Evolutionary conservation across 2,797 vertebrate species (phyloP).

Genomic region (Siniperca undulata): DNA sequence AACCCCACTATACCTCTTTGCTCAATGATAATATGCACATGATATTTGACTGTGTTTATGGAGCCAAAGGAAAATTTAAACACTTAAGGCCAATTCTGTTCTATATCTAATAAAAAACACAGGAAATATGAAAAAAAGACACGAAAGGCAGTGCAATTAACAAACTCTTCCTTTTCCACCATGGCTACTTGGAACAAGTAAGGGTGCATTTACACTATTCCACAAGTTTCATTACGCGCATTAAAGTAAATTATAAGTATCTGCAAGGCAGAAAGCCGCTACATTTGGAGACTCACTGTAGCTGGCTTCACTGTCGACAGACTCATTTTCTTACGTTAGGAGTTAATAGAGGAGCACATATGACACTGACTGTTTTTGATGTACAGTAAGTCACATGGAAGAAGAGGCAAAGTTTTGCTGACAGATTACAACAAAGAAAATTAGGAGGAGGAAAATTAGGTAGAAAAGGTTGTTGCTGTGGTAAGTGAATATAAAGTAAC

Average conservation of each 20-base stretch:
- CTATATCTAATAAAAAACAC: not conserved
- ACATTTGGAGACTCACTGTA: not conserved
- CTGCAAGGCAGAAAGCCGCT: not conserved
- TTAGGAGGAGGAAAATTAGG: not conserved
- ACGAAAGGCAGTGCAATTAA: not conserved
- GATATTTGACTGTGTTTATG: not conserved
- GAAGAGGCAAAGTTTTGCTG: not conserved
- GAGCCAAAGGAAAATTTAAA: not conserved
- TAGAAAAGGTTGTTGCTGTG: not conserved
- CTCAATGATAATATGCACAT: not conserved
- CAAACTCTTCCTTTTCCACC: not conserved
- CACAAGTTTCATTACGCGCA: not conserved
- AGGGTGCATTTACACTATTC: conserved; percentile 3
- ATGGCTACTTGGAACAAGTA: not conserved
- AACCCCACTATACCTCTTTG: not conserved
- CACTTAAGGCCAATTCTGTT: not conserved
- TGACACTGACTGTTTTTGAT: not conserved
- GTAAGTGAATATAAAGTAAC: not conserved
- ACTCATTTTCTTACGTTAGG: not conserved
- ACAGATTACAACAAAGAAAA: no score
- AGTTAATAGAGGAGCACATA: not conserved
- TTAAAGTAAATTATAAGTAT: not conserved
- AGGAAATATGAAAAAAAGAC: not conserved
- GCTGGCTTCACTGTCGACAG: not conserved
- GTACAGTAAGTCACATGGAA: not conserved